Base-by-base conservation (phyloP, 2,797 vertebrate genomes). In the Rhincodon typus region DNA sequence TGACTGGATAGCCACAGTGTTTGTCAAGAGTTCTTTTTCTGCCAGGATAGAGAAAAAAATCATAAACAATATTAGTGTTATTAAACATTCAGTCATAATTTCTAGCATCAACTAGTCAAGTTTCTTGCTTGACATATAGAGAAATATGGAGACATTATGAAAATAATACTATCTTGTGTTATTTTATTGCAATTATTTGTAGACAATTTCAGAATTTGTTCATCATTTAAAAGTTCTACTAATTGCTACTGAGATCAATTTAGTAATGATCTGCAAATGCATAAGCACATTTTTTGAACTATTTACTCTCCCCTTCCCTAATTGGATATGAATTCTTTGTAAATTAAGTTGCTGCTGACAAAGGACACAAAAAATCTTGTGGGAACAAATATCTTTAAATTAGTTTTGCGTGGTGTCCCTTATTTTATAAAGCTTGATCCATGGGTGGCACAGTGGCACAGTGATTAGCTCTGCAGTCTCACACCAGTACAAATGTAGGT, bases 121-220 rank as follows among this genome's bases (percentile, higher is more conserved):
- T 38, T 25, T 12, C 42, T 42, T 38, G 34, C 25, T 42, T 42
- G 30, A 19, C 38, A 66, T 66, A 4, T 15, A 15, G 86, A 88
- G 19, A 93, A n/a, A 1, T 57, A 34, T 57, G 30, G 88, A 34
- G n/a, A 25, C 46, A 21, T 69, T 69, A 42, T 38, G 21, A 42
- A 7, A 42, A 93, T 96, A 96, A 96, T 97, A 98, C 98, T 97
- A 95, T 97, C 97, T 96, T 97, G 96, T 95, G 30, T 97, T 96
- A 97, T 97, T 50, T 97, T 98, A 98, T 98, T 98, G 98, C 97
- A 97, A 98, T 98, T 97, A 62, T 50, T 46, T 53, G 30, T 30
- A 57, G 30, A 42, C 50, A 53, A 72, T 30, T 95, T 67, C 91
- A 69, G 70, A 95, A 46, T 70, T 72, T 94, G 72, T 70, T 70